Evolutionary conservation across 2,113 vertebrate genomes (phyloP).

Genomic region (Cepphus grylle): DNA sequence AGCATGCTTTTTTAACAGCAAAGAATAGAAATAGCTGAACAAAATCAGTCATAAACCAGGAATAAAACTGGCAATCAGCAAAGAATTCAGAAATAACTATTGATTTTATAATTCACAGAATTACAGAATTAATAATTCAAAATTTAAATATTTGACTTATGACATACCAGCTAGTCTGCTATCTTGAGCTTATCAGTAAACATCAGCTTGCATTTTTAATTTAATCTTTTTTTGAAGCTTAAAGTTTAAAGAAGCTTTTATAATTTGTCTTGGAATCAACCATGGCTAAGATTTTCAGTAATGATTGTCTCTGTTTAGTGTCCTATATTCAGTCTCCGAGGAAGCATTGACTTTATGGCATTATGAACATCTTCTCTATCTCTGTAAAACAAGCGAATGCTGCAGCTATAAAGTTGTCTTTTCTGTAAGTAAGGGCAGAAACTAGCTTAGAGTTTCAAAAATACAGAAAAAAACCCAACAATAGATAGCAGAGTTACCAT

Average conservation of each 20-base stretch:
- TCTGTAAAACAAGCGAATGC: background rate
- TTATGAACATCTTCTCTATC: background rate
- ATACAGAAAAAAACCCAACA: background rate
- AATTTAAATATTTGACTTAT: background rate
- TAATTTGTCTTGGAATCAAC: background rate
- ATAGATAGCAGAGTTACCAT: background rate
- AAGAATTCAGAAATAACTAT: background rate
- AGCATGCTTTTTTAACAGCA: background rate
- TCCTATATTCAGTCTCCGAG: background rate
- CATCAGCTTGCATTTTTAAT: background rate
- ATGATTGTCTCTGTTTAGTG: background rate
- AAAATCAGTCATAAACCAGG: background rate
- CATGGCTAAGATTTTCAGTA: background rate
- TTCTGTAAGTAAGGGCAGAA: background rate
- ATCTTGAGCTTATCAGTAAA: background rate
- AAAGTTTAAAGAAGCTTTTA: background rate
- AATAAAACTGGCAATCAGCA: background rate
- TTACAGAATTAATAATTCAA: background rate
- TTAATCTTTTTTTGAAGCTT: background rate
- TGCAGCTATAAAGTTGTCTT: background rate
- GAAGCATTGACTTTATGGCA: background rate
- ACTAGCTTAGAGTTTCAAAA: background rate
- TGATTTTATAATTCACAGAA: background rate
- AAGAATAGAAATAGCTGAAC: background rate
- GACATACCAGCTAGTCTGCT: background rate